phyloP scores from a whole-genome alignment of 2,113 vertebrate species.

The Hippocampus abdominalis region DNA sequence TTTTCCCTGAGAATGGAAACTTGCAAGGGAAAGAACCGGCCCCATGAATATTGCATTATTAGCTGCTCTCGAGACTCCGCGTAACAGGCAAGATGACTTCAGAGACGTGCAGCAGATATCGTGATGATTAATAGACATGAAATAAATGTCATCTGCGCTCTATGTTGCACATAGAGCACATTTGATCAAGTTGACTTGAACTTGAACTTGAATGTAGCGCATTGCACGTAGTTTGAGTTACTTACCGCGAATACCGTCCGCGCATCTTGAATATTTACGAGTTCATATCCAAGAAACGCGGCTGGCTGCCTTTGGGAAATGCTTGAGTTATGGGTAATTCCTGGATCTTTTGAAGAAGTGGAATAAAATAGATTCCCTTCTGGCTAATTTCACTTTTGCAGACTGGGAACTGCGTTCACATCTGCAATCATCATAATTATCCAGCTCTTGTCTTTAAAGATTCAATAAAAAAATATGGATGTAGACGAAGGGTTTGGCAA shows the following conservation, averaged over 20 bases:
- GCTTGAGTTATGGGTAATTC: slow-evolving; percentile 9
- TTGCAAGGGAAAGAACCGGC: no score
- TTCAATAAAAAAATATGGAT: background rate
- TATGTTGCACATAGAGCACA: no score
- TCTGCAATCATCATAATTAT: slow-evolving; percentile 2
- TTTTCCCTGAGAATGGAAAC: no score
- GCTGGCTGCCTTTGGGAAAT: slow-evolving; percentile 29
- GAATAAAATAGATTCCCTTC: slow-evolving; percentile 16
- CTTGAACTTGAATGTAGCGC: no score
- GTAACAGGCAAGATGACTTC: background rate
- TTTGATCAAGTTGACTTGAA: no score
- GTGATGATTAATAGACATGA: background rate
- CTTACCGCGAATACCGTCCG: background rate
- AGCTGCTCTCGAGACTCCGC: no score
- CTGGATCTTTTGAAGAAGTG: slow-evolving; percentile 3
- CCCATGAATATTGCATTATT: background rate
- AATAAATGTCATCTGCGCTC: no score
- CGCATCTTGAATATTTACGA: slow-evolving; percentile 13
- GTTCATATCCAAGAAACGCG: slow-evolving; percentile 22
- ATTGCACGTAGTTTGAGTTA: background rate
- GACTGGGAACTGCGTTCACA: slow-evolving; percentile 1
- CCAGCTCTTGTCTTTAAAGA: slow-evolving; percentile 20
- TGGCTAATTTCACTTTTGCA: slow-evolving; percentile 24
- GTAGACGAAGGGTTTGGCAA: background rate
- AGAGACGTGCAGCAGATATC: background rate